Conservation (phyloP, 2,797 vertebrate species). For the Anableps anableps region DNA sequence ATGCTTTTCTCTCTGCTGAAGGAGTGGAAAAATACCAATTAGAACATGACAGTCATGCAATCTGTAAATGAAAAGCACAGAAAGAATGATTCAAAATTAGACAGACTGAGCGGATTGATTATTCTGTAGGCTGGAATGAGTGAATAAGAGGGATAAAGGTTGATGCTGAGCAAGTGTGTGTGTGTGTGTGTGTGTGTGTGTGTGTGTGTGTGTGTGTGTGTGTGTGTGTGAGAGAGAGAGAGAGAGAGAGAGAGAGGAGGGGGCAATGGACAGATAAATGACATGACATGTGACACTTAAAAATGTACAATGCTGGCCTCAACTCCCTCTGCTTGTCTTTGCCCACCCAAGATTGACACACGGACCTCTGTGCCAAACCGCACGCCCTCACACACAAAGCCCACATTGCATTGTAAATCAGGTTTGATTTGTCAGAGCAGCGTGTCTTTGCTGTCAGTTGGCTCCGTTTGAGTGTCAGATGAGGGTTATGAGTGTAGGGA, state of each 20-base stretch:
- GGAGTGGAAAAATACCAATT: slow-evolving; percentile 18
- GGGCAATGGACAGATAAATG: slow-evolving; percentile 49
- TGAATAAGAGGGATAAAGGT: slow-evolving; percentile 33
- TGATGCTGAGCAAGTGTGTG: slow-evolving; percentile 1
- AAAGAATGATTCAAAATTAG: slow-evolving; percentile 37
- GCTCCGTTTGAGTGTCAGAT: slow-evolving; percentile 69
- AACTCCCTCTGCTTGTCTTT: slow-evolving; percentile 54
- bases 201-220: slow-evolving; percentile 7
- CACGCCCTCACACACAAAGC: slow-evolving; percentile 21
- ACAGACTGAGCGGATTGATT: slow-evolving; percentile 61
- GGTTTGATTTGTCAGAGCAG: slow-evolving; percentile 76
- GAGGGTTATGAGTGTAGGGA: slow-evolving; percentile 70
- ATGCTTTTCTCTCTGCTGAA: not conserved
- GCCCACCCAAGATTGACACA: slow-evolving; percentile 45
- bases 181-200: slow-evolving; percentile 12
- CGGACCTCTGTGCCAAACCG: slow-evolving; percentile 5
- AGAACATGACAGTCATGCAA: slow-evolving; percentile 41
- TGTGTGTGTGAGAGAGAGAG: not conserved
- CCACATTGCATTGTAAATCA: slow-evolving; percentile 70
- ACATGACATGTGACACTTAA: slow-evolving; percentile 66
- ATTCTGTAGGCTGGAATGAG: slow-evolving; percentile 44
- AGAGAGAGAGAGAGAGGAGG: not conserved
- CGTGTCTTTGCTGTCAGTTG: slow-evolving; percentile 71
- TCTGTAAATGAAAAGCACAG: slow-evolving; percentile 40
- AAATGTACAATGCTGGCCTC: slow-evolving; percentile 75